Conservation (phyloP, 2,113 vertebrate species). For the Serilophus lunatus region DNA sequence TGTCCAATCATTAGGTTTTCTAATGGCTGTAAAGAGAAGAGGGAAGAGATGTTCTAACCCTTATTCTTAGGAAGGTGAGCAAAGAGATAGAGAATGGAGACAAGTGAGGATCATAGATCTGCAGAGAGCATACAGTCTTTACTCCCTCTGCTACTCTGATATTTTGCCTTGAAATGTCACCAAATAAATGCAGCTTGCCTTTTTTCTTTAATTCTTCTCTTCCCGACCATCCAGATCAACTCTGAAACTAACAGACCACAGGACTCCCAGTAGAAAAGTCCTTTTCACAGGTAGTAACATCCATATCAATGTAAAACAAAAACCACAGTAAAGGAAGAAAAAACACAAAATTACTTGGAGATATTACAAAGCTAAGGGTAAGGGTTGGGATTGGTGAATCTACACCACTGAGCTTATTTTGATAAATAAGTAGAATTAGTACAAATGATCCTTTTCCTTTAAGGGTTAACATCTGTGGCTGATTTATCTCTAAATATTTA, state of each 20-base stretch:
- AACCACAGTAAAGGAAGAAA: background rate
- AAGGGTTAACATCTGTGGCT: background rate
- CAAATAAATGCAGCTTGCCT: background rate
- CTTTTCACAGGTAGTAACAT: background rate
- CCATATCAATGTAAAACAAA: background rate
- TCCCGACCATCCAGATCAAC: background rate
- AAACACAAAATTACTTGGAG: background rate
- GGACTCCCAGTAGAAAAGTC: background rate
- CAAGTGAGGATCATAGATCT: background rate
- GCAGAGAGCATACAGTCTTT: background rate
- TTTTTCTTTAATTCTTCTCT: background rate
- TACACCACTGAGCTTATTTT: background rate
- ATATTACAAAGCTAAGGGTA: background rate
- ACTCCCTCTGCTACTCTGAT: background rate
- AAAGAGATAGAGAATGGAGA: background rate
- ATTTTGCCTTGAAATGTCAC: background rate
- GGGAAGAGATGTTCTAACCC: background rate
- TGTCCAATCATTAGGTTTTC: background rate
- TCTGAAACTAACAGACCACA: background rate
- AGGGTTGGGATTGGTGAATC: background rate
- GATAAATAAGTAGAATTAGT: background rate
- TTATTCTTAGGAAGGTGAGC: background rate
- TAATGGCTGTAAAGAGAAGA: background rate
- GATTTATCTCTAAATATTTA: background rate
- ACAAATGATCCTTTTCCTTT: background rate